Evolutionary conservation across 2,797 vertebrate genomes (phyloP).

Genomic region (Mycteria americana): DNA sequence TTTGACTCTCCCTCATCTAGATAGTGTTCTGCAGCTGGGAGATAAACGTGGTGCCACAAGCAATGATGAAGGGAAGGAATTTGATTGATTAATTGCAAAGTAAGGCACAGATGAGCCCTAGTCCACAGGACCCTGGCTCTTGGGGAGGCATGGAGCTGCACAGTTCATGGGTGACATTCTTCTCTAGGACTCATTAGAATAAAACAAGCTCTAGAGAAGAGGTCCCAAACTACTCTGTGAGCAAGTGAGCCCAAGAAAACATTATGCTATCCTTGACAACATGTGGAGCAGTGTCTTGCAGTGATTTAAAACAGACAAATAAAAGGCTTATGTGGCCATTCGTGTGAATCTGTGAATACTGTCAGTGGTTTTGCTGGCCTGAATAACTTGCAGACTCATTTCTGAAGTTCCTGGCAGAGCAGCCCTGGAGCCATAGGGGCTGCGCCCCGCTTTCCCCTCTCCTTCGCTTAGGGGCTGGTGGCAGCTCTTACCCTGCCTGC

Average conservation of each 20-base stretch:
- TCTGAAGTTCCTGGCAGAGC: not conserved
- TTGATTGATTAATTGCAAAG: not conserved
- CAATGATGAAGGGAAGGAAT: not conserved
- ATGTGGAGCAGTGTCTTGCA: not conserved
- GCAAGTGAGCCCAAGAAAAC: not conserved
- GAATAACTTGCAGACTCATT: not conserved
- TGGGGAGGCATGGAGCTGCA: not conserved
- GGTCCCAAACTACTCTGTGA: not conserved
- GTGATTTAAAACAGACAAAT: not conserved
- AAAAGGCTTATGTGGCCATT: not conserved
- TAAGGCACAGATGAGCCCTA: not conserved
- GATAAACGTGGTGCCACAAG: not conserved
- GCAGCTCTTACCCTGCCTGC: not conserved
- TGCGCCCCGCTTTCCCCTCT: rapidly evolving
- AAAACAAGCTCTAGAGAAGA: not conserved
- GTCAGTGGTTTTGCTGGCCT: not conserved
- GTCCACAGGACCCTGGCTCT: not conserved
- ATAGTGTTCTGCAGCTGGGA: not conserved
- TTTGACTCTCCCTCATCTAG: not conserved
- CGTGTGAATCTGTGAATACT: not conserved
- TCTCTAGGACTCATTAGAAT: not conserved
- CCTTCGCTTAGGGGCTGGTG: not conserved
- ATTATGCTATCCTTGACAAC: not conserved
- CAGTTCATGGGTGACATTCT: not conserved
- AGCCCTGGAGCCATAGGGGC: not conserved